Percentiles rank a stretch among this genome's conserved stretches.
Conservation (phyloP, 2,888 invertebrate genomes). For the Phalera bucephala region DNA sequence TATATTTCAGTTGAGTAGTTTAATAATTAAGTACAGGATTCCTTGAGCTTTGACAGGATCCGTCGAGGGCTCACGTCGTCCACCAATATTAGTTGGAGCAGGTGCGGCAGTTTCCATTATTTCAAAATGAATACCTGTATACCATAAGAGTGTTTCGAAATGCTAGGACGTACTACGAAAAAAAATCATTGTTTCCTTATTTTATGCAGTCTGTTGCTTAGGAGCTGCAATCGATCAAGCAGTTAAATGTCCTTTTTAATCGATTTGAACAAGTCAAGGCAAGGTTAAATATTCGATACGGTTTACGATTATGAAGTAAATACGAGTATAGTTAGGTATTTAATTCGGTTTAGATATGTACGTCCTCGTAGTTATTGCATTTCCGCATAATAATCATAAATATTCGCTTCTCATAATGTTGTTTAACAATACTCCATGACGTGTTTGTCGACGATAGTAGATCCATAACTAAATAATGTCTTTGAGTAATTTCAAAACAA, state of each 20-base stretch:
- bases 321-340: background rate
- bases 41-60: slow-evolving; percentile 76
- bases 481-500: background rate
- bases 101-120: slow-evolving; percentile 61
- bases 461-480: too few relatives aligned
- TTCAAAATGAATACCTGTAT: background rate
- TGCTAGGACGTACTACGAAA: background rate
- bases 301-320: background rate
- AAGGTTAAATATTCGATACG: slow-evolving; percentile 10
- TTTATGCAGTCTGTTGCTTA: slow-evolving; percentile 28
- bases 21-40: slow-evolving; percentile 60
- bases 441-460: too few relatives aligned
- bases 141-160: background rate
- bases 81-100: slow-evolving; percentile 43
- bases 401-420: too few relatives aligned
- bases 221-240: slow-evolving; percentile 37
- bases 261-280: slow-evolving; percentile 24
- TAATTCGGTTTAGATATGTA: background rate
- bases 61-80: slow-evolving; percentile 58
- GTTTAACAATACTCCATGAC: too few relatives aligned
- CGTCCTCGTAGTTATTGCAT: background rate
- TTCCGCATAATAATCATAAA: background rate
- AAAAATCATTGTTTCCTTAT: slow-evolving; percentile 5
- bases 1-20: too few relatives aligned
- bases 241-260: slow-evolving; percentile 26